A percentile compares a stretch with the other conserved stretches of the same genome.
Evolutionary conservation across 2,888 invertebrate species (phyloP).

Genomic region (Baronia brevicornis): DNA sequence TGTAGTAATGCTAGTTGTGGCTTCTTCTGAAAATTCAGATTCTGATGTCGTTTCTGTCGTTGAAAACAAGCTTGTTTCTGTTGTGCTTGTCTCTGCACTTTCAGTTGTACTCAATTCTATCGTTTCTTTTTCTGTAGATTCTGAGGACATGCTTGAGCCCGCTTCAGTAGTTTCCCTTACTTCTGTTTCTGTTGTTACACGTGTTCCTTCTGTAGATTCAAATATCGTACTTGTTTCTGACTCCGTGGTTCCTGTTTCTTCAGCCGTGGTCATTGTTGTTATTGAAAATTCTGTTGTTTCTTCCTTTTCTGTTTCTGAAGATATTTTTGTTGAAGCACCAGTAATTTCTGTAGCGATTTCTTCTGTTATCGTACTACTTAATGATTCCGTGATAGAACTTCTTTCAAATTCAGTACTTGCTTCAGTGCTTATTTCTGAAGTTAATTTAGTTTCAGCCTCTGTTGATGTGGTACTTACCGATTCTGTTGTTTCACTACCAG

Average conservation of each 20-base stretch:
- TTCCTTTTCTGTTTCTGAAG: conserved; percentile 6
- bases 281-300: conserved; percentile 13
- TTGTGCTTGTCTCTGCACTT: conserved; percentile 11
- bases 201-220: neutral
- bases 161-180: neutral
- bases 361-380: conserved; percentile 3
- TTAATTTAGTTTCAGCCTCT: neutral
- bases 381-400: neutral
- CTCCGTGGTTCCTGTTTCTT: conserved; percentile 1
- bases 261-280: conserved; percentile 1
- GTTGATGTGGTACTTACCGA: neutral
- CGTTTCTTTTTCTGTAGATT: conserved; percentile 2
- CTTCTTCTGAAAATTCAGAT: conserved; percentile 8
- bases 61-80: conserved; percentile 10
- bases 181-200: neutral
- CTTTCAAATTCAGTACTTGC: neutral
- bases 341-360: conserved; percentile 7
- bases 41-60: conserved; percentile 7
- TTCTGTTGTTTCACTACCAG: neutral
- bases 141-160: neutral
- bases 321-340: conserved; percentile 8
- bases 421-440: no score
- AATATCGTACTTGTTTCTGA: conserved; percentile 6
- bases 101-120: conserved; percentile 12
- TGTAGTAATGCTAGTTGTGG: no score